A percentile compares a stretch with the other conserved stretches of the same genome.
Evolutionary conservation across 2,797 vertebrate species (phyloP).

Genomic region (Numenius phaeopus): DNA sequence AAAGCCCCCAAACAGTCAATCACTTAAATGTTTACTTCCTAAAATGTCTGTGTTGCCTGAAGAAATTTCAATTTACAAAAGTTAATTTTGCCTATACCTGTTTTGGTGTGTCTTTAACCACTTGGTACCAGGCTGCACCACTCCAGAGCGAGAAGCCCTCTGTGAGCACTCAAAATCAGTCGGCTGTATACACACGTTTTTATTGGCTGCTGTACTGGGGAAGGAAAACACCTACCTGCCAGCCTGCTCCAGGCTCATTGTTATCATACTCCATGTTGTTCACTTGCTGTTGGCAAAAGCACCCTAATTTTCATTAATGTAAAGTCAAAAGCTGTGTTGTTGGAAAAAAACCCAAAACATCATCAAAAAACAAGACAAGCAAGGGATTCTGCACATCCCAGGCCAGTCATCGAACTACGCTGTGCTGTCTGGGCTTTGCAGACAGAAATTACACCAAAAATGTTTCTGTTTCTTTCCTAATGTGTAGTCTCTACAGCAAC

Average conservation of each 20-base stretch:
- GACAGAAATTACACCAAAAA: neutral
- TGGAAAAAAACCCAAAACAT: neutral
- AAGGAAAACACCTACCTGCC: neutral
- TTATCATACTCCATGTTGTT: neutral
- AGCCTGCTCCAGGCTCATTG: neutral
- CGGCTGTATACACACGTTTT: neutral
- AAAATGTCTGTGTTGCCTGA: neutral
- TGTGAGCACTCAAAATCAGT: neutral
- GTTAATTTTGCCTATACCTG: neutral
- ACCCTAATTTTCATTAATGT: neutral
- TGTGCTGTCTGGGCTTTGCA: neutral
- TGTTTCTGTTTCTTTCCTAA: neutral
- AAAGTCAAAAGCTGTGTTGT: neutral
- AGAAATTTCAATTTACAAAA: neutral
- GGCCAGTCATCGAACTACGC: neutral
- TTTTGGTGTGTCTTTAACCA: neutral
- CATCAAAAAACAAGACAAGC: neutral
- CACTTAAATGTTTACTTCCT: neutral
- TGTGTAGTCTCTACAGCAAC: neutral
- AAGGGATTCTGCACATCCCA: neutral
- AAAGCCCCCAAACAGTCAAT: neutral
- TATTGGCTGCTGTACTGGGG: neutral
- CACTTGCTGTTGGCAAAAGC: neutral
- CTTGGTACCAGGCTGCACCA: neutral
- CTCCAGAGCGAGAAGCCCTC: neutral